Percentiles rank a stretch among this genome's conserved stretches.
Conservation (phyloP, 2,888 invertebrate genomes). For the Piscicola geometra region DNA sequence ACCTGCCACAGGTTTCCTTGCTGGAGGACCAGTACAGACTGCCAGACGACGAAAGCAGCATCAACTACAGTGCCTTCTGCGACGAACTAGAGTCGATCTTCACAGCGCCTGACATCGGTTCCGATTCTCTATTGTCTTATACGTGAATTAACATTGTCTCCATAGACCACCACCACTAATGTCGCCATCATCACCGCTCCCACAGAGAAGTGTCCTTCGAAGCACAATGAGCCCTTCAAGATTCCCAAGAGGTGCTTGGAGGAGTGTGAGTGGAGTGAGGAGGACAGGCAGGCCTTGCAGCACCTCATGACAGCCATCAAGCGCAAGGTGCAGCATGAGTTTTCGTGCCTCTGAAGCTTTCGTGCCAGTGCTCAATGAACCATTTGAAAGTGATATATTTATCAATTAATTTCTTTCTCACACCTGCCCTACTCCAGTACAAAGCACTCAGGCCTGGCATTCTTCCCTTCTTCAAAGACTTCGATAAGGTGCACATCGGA, state of each 20-base stretch:
- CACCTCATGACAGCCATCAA: conserved; percentile 51
- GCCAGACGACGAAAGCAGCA: conserved; percentile 46
- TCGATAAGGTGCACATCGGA: conserved; percentile 54
- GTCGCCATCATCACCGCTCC: no score
- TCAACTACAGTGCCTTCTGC: conserved; percentile 53
- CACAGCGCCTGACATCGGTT: conserved; percentile 50
- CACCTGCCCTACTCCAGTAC: conserved; percentile 20
- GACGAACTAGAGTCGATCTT: conserved; percentile 55
- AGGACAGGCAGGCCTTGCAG: conserved; percentile 48
- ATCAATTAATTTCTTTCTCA: no score
- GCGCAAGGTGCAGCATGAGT: not conserved
- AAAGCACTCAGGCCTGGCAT: conserved; percentile 52
- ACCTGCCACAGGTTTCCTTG: conserved; percentile 48
- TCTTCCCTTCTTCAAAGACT: conserved; percentile 56
- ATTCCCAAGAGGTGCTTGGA: conserved; percentile 49
- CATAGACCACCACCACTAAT: no score
- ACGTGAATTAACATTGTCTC: no score
- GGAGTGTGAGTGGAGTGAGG: conserved; percentile 41
- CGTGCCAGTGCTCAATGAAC: no score
- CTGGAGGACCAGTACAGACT: conserved; percentile 53
- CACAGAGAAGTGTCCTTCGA: conserved; percentile 53
- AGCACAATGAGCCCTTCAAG: conserved; percentile 50
- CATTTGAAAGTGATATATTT: no score
- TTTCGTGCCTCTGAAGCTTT: not conserved
- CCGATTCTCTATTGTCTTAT: not conserved